Percentiles rank a stretch among this genome's conserved stretches.
Evolutionary conservation across 2,888 invertebrate species (phyloP).

Genomic region (Agrochola lychnidis): DNA sequence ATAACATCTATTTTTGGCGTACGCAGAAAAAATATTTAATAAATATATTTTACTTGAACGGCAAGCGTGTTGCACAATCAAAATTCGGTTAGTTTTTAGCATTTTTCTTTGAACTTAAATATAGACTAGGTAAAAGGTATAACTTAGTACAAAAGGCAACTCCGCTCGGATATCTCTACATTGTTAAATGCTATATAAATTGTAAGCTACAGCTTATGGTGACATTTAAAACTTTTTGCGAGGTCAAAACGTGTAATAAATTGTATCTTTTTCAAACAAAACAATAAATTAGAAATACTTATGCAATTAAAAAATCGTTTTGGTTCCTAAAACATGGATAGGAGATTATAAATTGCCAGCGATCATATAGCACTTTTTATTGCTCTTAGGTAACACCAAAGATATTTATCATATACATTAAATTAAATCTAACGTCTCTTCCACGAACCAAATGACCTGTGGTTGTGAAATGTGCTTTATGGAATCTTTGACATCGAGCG

Average conservation of each 20-base stretch:
- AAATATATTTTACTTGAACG: not conserved
- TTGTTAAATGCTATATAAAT: slow-evolving; percentile 7
- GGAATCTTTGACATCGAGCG: slow-evolving; percentile 44
- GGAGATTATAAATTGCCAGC: slow-evolving; percentile 46
- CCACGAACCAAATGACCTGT: slow-evolving; percentile 40
- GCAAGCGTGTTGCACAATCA: not conserved
- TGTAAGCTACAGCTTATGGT: slow-evolving; percentile 15
- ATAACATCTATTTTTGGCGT: not conserved
- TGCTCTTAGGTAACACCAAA: slow-evolving; percentile 39
- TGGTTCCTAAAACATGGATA: slow-evolving; percentile 45
- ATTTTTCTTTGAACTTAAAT: not conserved
- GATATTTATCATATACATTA: slow-evolving; percentile 54
- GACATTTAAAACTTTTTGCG: slow-evolving; percentile 47
- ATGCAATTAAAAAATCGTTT: slow-evolving; percentile 51
- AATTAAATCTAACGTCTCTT: slow-evolving; percentile 51
- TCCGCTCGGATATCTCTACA: not conserved
- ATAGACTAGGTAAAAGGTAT: not conserved
- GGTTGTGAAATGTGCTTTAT: slow-evolving; percentile 55
- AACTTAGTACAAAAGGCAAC: not conserved
- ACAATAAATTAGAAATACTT: slow-evolving; percentile 60
- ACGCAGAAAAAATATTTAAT: not conserved
- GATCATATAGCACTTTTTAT: slow-evolving; percentile 57
- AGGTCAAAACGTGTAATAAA: slow-evolving; percentile 43
- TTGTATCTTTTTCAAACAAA: slow-evolving; percentile 39
- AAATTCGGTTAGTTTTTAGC: not conserved